phyloP scores from a whole-genome alignment of 2,797 vertebrate genomes.

The Sternarchorhynchus goeldii region DNA sequence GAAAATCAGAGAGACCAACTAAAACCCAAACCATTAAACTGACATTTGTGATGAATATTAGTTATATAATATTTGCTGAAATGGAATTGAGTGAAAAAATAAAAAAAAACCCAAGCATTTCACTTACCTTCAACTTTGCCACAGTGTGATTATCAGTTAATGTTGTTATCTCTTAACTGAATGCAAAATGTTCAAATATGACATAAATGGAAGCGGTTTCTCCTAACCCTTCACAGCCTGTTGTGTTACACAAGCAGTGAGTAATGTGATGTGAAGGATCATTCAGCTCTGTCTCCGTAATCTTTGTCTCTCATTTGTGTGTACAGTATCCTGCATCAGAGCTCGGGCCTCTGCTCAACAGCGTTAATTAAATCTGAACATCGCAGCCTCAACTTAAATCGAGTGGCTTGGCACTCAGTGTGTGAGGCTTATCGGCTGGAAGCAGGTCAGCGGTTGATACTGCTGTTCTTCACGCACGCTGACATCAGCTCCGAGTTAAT shows the following conservation, averaged over 20 bases:
- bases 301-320: conserved; percentile 46
- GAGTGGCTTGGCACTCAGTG: conserved; percentile 74
- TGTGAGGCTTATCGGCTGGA: conserved; percentile 76
- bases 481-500: conserved; percentile 75
- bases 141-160: too few relatives aligned
- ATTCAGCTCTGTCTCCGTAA: conserved; percentile 17
- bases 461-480: conserved; percentile 73
- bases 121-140: too few relatives aligned
- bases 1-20: too few relatives aligned
- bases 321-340: conserved; percentile 63
- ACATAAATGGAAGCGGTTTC: background rate
- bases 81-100: too few relatives aligned
- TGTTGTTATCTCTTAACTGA: too few relatives aligned
- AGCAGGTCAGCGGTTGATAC: conserved; percentile 81
- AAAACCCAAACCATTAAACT: too few relatives aligned
- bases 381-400: conserved; percentile 76
- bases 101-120: too few relatives aligned
- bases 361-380: conserved; percentile 80
- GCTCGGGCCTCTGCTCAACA: conserved; percentile 58
- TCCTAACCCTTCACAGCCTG: conserved; percentile 26
- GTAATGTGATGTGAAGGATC: conserved; percentile 24
- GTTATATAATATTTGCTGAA: too few relatives aligned
- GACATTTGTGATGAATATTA: too few relatives aligned
- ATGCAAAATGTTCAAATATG: too few relatives aligned
- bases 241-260: conserved; percentile 6